Evolutionary conservation across 2,113 vertebrate species (phyloP).

Genomic region (pig (Sus scrofa)): T2T-Sscrofa CM000815.6:86266001-86266500

Average conservation of each 20-base stretch:
- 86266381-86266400: not conserved
- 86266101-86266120: not conserved
- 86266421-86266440: not conserved
- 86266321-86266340: not conserved
- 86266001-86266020: not conserved
- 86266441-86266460: not conserved
- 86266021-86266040: not conserved
- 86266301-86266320: not conserved
- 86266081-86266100: not conserved
- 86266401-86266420: not conserved
- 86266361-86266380: not conserved
- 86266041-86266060: slow-evolving; percentile 20
- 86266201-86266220: not conserved
- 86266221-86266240: not conserved
- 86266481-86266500: not conserved
- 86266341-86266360: not conserved
- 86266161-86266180: not conserved
- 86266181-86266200: not conserved
- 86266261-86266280: not conserved
- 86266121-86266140: not conserved
- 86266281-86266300: not conserved
- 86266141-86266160: not conserved
- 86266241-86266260: not conserved
- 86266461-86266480: not conserved
- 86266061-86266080: not conserved